Evolutionary conservation across 2,113 vertebrate genomes (phyloP).

Genomic region (Tauraco erythrolophus): DNA sequence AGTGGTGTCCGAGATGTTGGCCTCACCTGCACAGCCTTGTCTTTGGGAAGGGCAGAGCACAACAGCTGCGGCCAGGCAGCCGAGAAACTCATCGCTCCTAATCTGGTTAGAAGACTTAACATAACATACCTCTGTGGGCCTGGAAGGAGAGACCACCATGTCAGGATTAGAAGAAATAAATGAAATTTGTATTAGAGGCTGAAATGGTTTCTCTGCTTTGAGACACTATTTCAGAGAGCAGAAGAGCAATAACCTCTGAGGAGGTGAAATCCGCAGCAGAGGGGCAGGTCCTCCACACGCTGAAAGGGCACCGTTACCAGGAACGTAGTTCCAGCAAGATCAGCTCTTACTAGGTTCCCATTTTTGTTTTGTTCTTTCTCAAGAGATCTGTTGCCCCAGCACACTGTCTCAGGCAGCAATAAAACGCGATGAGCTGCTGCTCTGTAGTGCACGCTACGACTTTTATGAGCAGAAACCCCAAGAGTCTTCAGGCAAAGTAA

Average conservation of each 20-base stretch:
- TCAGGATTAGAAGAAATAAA: background rate
- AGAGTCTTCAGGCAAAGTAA: background rate
- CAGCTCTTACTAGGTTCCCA: fast-evolving
- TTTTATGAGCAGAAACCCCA: background rate
- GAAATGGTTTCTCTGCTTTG: background rate
- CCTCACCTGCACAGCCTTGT: fast-evolving
- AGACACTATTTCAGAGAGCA: background rate
- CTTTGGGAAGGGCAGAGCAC: background rate
- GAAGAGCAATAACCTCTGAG: background rate
- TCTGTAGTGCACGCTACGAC: fast-evolving
- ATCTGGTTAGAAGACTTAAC: background rate
- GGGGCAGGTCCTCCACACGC: fast-evolving
- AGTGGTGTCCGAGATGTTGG: fast-evolving
- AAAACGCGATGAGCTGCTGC: background rate
- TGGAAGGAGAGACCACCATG: background rate
- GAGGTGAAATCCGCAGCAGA: background rate
- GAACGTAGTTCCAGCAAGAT: background rate
- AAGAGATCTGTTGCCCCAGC: background rate
- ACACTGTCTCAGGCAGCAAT: background rate
- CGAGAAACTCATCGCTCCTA: background rate
- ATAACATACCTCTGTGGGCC: background rate
- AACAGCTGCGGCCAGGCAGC: background rate
- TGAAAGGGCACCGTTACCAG: background rate
- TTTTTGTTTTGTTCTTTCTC: background rate
- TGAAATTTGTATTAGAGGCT: background rate